Base-by-base conservation (phyloP, 1,140 invertebrate genomes). In the Aethina tumida region DNA sequence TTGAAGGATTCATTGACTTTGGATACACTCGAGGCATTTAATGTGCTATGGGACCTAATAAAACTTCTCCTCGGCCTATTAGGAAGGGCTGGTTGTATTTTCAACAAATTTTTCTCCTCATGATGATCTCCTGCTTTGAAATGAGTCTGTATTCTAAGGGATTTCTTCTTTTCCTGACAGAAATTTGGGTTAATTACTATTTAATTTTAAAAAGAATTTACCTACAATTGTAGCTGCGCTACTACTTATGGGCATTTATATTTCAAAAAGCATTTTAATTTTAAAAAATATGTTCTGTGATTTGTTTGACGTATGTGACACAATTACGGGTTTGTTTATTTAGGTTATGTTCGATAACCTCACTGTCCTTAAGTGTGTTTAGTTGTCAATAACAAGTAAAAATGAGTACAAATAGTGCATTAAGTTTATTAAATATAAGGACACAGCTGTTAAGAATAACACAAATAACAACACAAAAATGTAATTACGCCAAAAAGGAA, bases 41-140 rank as follows among this genome's bases (percentile, higher is more conserved):
- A 57, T 27, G 69, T 70, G 55, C 66, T 73, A 39, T 68, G 68
- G 14, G 70, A 68, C 46, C 68, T 63, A 44, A 68, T 68, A 57
- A 52, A 64, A 51, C 52, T 70, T 65, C 37, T 63, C 55, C 42
- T 63, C 55, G 49, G 56, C 38, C 64, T 49, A 35, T 64, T 62
- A 49, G 74, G 73, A 54, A 76, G 62, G 33, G 71, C 71, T 45
- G 73, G 68, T 51, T 67, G 69, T 49, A 75, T 73, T 41, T 70
- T 73, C 41, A 76, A 60, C 50, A 74, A 68, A 55, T 68, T 62
- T 52, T 62, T 45, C 21, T 51, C 37, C 8, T 39, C 26, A 32
- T 36, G 33, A n/a, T 18, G 10, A 7, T 34, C 44, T 46, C 42
- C 8, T 41, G 39, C 16, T 52, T 52, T 39, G 41, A 37, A 36